Evolutionary conservation across 2,797 vertebrate species (phyloP), one percentile per base, ranked within the genome.

Genomic region (Phyllotis vaccarum): DNA sequence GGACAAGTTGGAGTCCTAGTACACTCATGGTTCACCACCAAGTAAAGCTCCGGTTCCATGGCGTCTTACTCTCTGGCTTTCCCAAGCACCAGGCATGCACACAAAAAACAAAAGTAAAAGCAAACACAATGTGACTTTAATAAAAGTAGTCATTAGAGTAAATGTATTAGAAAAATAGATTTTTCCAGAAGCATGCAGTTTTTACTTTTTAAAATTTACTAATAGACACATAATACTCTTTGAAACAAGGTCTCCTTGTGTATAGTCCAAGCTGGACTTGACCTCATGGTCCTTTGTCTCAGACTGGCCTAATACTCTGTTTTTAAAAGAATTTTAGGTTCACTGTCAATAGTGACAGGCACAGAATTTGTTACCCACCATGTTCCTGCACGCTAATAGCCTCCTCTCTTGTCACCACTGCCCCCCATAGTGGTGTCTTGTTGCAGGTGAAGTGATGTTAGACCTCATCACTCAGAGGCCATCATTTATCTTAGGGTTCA

Each of bases 61-160:
- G 72, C 10, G 46, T 75, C 72, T 27, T 11, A 16, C 24, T 22
- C 40, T 24, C 22, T 46, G 40, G 24, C 72, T 43, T 75, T 43
- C 10, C 17, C 11, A 40, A 27, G 40, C 0, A 75, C 40, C 40
- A 49, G 43, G 34, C 72, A 29, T 43, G 40, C 11, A 43, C 22
- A 75, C 72, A 75, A n/a, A 68, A 31, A 68, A 68, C 14, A 58
- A 75, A 46, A 76, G 6, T 34, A 56, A 80, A 37, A 37, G 2
- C 52, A 80, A 80, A 37, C 34, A 89, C 16, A 91, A 31, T 68
- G 40, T 40, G 88, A 46, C 80, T 89, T 46, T 83, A 60, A 58
- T 96, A 56, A 79, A 89, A 80, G 95, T 49, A 90, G 54, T 76
- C 27, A 72, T 72, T 93, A 60, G 62, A 85, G 64, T 85, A 68